Evolutionary conservation across 92 coral and sea anemone species (phyloP), one percentile per base, ranked within the genome.

Genomic region (Phenganax marumi): DNA sequence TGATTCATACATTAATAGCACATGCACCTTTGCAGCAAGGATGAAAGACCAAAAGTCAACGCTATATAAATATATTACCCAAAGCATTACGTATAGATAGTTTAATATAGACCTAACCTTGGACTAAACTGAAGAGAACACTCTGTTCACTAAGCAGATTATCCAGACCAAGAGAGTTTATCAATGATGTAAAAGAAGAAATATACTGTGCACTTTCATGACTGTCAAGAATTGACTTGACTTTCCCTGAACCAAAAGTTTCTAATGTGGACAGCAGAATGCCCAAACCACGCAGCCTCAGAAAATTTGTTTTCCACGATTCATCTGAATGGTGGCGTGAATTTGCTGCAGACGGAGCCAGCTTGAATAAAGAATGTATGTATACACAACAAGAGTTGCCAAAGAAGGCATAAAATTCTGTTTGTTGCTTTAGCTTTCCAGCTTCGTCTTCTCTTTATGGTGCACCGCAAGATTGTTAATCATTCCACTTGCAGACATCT

Each of bases 291-390:
- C 98, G 97, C 54, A 87, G 88, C 55, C 81, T 77, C 10, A 95
- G 91, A 68, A 92, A 95, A 25, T 89, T 93, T 14, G 77, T 49
- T 85, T 92, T 89, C 98, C 98, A 95, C 21, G 87, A 76, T 21
- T 75, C 26, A 11, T 14, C 23, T 0, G 46, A 62, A 47, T 47
- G 18, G 39, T 72, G 58, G 47, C 50, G 56, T 46, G 60, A 13
- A 16, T 49, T 12, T 52, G 33, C 47, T 0, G 56, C 77, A 14
- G 77, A 72, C 25, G 77, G 60, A 52, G 77, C 77, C 60, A 52
- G 72, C 72, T 66, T 66, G 72, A 66, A 9, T 66, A 49, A 66
- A 25, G 12, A 18, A 25, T 23, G 19, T 25, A 10, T 19, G 5
- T 16, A 7, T 58, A 6, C 65, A 76, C 24, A 62, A 54, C 21